Base-by-base conservation (phyloP, 2,797 vertebrate genomes). In the Leptodactylus fallax region DNA sequence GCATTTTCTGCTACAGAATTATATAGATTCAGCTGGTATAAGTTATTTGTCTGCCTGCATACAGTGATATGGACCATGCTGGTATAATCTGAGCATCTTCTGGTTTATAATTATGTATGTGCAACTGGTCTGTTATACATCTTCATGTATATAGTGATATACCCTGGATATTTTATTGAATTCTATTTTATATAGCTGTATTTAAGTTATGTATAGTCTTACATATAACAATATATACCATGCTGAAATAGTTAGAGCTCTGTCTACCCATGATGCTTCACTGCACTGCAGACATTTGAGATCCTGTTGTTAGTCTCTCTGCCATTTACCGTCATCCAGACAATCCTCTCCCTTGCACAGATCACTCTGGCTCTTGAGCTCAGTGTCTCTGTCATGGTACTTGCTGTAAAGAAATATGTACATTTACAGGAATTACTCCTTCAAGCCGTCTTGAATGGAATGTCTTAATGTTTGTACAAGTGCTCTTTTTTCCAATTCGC, bases 391-490 rank as follows among this genome's bases (percentile, higher is more conserved):
- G 25, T 63, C 49, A 19, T 74, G 6, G 47, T 63, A 2, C 19
- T 53, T 51, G 45, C 8, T 36, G 13, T 63, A 53, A 56, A 77
- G 69, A 87, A 65, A 65, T 82, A 49, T 49, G 58, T 53, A 85
- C 56, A 78, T 25, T 51, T 49, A 19, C n/a, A 23, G 63, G 65
- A 16, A 81, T 72, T 71, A 61, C 25, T 60, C 19, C 36, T 79
- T 84, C 49, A 72, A 79, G 45, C 81, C 69, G n/a, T 21, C 36
- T 53, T 27, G 60, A 67, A 25, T 63, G 27, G n/a, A 83, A 86
- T 84, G 89, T 85, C 58, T 72, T 84, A 85, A 87, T 81, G 51
- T 69, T 87, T 90, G 81, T 87, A 69, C 85, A 83, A 91, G 80
- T 0, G n/a, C 11, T 14, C 11, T 71, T 90, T 63, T 85, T 69